Evolutionary conservation across 1,140 invertebrate genomes (phyloP).

Genomic region (Hyposmocoma kahamanoa): DNA sequence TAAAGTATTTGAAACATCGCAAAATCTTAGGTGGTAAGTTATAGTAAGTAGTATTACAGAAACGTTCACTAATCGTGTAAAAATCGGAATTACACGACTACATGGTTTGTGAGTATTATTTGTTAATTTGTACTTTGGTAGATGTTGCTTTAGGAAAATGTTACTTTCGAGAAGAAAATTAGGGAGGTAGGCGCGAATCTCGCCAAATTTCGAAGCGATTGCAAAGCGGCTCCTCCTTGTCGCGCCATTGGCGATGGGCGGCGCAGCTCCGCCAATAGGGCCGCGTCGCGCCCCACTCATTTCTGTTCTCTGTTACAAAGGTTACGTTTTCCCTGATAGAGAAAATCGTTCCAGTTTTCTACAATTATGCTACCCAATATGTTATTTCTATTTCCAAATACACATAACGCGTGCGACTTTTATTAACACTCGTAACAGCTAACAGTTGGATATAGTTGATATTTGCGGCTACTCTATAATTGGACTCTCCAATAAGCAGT

Average conservation of each 20-base stretch:
- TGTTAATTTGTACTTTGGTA: too few species aligned
- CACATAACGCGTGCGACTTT: background rate
- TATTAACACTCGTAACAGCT: background rate
- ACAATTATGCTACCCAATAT: constrained; percentile 14
- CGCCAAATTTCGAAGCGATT: background rate
- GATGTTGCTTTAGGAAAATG: too few species aligned
- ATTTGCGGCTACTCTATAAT: too few species aligned
- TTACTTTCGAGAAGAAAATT: constrained; percentile 3
- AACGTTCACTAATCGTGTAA: too few species aligned
- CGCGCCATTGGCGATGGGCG: constrained; percentile 54
- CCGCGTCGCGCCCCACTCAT: constrained; percentile 49
- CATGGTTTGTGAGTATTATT: too few species aligned
- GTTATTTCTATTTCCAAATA: background rate
- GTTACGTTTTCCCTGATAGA: constrained; percentile 45
- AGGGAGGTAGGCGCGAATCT: background rate
- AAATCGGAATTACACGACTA: too few species aligned
- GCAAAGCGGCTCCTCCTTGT: constrained; percentile 44
- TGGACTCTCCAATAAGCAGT: too few species aligned
- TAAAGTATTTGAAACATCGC: too few species aligned
- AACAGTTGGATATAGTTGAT: background rate
- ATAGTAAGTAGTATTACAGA: too few species aligned
- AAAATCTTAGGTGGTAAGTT: too few species aligned
- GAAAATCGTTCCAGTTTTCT: constrained; percentile 22
- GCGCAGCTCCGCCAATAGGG: constrained; percentile 45
- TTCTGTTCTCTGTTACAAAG: constrained; percentile 27